Percentiles rank a stretch among this genome's conserved stretches.
Conservation (phyloP, 2,113 vertebrate species). For the Taxidea taxus region DNA sequence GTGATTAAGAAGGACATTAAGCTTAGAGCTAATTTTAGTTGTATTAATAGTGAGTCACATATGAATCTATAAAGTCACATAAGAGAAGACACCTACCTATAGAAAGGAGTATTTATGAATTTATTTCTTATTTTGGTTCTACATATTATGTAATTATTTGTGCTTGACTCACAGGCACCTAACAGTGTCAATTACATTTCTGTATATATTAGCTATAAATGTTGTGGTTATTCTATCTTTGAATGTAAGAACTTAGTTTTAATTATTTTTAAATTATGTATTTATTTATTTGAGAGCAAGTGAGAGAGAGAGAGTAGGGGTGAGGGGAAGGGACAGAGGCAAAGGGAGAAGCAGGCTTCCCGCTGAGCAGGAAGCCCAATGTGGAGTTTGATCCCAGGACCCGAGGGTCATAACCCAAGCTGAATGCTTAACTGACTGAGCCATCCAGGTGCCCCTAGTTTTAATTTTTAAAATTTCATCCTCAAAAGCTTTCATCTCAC, state of each 20-base stretch:
- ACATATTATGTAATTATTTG: not conserved
- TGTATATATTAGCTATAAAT: not conserved
- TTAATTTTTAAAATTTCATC: constrained; percentile 24
- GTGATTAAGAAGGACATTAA: not conserved
- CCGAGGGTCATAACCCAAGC: not conserved
- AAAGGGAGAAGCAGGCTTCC: not conserved
- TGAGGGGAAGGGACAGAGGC: not conserved
- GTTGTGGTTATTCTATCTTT: not conserved
- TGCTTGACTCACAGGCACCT: not conserved
- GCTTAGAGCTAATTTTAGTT: not conserved
- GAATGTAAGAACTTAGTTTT: not conserved
- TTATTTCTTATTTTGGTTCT: not conserved
- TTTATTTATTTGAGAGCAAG: not conserved
- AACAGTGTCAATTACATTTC: not conserved
- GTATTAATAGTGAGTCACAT: not conserved
- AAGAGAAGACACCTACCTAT: not conserved
- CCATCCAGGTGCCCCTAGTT: not conserved
- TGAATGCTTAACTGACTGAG: not conserved
- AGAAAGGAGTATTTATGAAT: not conserved
- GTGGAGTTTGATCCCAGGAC: not conserved
- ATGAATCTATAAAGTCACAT: not conserved
- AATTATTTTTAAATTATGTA: not conserved
- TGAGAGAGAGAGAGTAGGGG: too few relatives aligned
- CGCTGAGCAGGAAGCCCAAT: not conserved
- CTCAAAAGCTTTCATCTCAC: not conserved